Evolutionary conservation across 2,888 invertebrate species (phyloP).

Genomic region (Escarpia spicata): DNA sequence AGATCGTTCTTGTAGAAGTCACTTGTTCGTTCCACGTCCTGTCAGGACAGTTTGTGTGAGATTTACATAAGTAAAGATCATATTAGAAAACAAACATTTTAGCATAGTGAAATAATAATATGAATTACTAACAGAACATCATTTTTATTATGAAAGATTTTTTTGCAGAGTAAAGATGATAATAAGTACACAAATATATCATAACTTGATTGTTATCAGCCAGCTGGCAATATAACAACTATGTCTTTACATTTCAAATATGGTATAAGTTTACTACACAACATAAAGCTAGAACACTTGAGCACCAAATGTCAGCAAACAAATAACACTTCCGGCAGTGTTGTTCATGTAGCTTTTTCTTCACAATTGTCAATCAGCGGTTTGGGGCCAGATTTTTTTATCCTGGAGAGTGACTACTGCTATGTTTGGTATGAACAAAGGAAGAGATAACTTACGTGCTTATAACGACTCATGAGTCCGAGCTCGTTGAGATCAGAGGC

Average conservation of each 20-base stretch:
- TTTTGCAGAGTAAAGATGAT: too few species aligned
- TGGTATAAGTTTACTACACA: too few species aligned
- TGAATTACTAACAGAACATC: not conserved
- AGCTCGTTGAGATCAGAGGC: not conserved
- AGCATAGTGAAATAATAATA: not conserved
- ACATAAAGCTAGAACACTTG: too few species aligned
- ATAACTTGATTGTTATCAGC: too few species aligned
- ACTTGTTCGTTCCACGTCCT: not conserved
- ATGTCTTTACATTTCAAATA: too few species aligned
- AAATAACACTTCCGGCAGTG: too few species aligned
- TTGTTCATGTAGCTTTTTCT: too few species aligned
- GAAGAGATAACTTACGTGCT: not conserved
- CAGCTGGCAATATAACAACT: too few species aligned
- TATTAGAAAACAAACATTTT: not conserved
- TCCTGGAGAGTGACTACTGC: not conserved
- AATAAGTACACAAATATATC: too few species aligned
- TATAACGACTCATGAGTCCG: not conserved
- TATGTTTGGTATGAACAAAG: not conserved
- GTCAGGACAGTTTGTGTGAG: not conserved
- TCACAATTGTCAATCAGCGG: too few species aligned
- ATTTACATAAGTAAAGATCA: not conserved
- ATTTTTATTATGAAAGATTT: not conserved
- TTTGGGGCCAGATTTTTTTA: too few species aligned
- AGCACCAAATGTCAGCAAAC: too few species aligned
- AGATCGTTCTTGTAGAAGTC: not conserved